These are phyloP conservation scores for Taeniopygia guttata DNA, from an alignment of 2,797 vertebrate genomes.

Conservation along the genomic window DNA sequence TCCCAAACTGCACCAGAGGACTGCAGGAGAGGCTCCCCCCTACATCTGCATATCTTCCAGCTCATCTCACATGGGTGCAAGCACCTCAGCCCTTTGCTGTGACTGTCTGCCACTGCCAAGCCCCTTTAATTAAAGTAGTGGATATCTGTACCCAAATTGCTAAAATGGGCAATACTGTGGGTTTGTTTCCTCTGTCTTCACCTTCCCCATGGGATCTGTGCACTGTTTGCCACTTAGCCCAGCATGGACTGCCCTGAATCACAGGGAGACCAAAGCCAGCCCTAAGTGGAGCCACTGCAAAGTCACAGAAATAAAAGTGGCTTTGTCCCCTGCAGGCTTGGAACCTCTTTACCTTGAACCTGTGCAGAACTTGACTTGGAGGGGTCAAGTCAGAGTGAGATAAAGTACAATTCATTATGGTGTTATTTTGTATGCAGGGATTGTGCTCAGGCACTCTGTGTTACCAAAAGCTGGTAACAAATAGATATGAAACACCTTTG, in stretches of 20 bases:
- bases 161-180: background rate
- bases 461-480: slow-evolving; percentile 27
- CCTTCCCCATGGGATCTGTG: background rate
- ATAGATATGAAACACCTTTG: slow-evolving; percentile 17
- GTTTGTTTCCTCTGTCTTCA: background rate
- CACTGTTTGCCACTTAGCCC: background rate
- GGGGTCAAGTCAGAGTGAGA: background rate
- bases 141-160: background rate
- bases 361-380: background rate
- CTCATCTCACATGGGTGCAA: background rate
- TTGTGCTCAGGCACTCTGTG: background rate
- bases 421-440: background rate
- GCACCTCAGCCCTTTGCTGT: rapidly evolving
- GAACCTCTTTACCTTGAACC: background rate
- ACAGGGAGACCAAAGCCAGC: background rate
- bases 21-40: rapidly evolving
- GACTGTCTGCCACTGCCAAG: background rate
- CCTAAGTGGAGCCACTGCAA: background rate
- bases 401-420: background rate
- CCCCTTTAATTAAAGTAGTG: background rate
- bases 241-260: background rate
- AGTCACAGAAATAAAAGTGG: background rate
- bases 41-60: background rate
- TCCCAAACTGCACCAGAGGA: too few relatives aligned
- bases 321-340: background rate